Conservation (phyloP, 1,140 invertebrate genomes). For the Pectinophora gossypiella region DNA sequence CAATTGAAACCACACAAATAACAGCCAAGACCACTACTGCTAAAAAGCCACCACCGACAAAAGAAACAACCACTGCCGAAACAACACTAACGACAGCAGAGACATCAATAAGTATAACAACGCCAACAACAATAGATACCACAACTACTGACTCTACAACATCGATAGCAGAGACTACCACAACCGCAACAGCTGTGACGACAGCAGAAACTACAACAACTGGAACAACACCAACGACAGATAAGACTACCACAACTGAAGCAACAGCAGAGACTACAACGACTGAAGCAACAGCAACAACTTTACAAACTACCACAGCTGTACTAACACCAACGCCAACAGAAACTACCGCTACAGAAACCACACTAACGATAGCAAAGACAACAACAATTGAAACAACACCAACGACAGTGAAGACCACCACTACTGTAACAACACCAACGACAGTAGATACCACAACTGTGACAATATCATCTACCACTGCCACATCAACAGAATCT, state of each 20-base stretch:
- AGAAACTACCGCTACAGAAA: too few species aligned
- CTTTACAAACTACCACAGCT: too few species aligned
- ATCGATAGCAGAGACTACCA: neutral
- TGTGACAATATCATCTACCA: neutral
- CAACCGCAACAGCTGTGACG: neutral
- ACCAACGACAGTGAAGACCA: neutral
- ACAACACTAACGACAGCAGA: too few species aligned
- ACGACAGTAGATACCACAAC: neutral
- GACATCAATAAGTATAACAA: too few species aligned
- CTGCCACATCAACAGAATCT: neutral
- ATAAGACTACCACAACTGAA: too few species aligned
- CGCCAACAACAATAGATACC: too few species aligned
- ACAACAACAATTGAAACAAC: too few species aligned
- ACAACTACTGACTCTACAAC: neutral
- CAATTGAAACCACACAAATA: neutral
- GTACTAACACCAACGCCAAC: too few species aligned
- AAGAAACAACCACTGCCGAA: conserved; percentile 6
- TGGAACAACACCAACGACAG: too few species aligned
- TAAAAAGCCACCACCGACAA: neutral
- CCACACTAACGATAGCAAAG: neutral
- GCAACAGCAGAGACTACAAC: too few species aligned
- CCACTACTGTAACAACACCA: neutral
- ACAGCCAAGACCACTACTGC: neutral
- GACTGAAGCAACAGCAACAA: too few species aligned
- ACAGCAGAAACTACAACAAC: too few species aligned